Conservation (phyloP, 2,797 vertebrate species). For the Danionella dracula region DNA sequence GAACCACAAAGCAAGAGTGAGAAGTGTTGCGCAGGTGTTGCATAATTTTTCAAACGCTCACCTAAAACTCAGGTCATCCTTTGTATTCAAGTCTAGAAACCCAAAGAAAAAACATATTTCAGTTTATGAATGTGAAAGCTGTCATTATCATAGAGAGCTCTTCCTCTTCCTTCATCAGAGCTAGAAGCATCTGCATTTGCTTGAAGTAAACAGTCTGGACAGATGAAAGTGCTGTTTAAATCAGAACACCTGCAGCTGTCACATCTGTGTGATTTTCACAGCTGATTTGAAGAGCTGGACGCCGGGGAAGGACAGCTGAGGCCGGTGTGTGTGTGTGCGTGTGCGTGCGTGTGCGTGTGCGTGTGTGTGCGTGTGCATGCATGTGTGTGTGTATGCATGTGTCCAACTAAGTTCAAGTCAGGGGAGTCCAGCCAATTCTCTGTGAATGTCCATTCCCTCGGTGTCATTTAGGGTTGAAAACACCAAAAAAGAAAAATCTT, state of each 20-base stretch:
- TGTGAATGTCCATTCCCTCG: not conserved
- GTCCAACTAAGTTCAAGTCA: not conserved
- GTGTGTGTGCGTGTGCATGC: too few relatives aligned
- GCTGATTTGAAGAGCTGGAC: not conserved
- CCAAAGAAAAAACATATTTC: not conserved
- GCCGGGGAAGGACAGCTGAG: not conserved
- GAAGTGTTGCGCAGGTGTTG: not conserved
- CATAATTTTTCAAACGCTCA: not conserved
- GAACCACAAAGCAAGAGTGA: not conserved
- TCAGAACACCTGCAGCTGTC: conserved; percentile 32
- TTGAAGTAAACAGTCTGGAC: conserved; percentile 15
- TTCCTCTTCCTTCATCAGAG: not conserved
- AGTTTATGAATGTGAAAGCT: not conserved
- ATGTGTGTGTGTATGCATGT: too few relatives aligned
- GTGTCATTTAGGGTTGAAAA: not conserved
- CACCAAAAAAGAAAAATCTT: too few relatives aligned
- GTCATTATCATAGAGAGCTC: conserved; percentile 4
- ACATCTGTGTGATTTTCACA: conserved; percentile 10
- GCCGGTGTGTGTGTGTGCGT: not conserved
- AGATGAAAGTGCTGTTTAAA: conserved; percentile 31
- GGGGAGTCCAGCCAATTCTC: not conserved
- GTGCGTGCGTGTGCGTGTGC: not conserved
- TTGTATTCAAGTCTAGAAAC: not conserved
- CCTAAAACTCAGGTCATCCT: not conserved
- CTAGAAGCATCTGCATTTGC: conserved; percentile 12